These are phyloP conservation scores for Homalodisca vitripennis DNA, from an alignment of 1,140 invertebrate species.

Conservation along the genomic window DNA sequence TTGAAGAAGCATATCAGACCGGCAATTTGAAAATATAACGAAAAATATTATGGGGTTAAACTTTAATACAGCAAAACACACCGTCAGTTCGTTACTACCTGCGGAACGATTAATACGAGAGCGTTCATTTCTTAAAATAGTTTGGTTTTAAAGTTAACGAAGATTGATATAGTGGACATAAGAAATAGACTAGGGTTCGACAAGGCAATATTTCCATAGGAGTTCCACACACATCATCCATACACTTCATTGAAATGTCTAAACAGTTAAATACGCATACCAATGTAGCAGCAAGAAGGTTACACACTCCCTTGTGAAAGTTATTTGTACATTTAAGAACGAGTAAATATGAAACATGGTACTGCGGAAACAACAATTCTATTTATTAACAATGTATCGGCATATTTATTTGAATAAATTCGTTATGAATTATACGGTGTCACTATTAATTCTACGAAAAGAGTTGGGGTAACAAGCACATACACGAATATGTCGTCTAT, in stretches of 20 bases:
- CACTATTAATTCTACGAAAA: slow-evolving; percentile 48
- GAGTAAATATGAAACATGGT: slow-evolving; percentile 2
- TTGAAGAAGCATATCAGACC: too few relatives aligned
- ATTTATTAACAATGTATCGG: slow-evolving; percentile 24
- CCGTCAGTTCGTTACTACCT: too few relatives aligned
- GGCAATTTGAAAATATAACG: too few relatives aligned
- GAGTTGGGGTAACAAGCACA: slow-evolving; percentile 46
- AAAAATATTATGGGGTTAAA: too few relatives aligned
- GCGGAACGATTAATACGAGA: too few relatives aligned
- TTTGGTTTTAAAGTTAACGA: too few relatives aligned
- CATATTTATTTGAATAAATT: slow-evolving; percentile 50
- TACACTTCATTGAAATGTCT: slow-evolving; percentile 43
- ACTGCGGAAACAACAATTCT: not conserved
- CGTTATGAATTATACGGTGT: slow-evolving; percentile 49
- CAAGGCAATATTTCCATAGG: too few relatives aligned
- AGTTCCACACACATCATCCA: slow-evolving; percentile 38
- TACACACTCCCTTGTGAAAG: slow-evolving; percentile 44
- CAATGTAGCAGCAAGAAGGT: slow-evolving; percentile 47
- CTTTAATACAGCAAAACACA: too few relatives aligned
- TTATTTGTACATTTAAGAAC: slow-evolving; percentile 44
- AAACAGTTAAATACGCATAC: slow-evolving; percentile 41
- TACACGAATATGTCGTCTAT: slow-evolving; percentile 47
- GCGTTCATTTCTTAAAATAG: too few relatives aligned
- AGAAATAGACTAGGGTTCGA: too few relatives aligned
- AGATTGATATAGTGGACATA: too few relatives aligned